Conservation (phyloP, 2,113 vertebrate species). For the Cyanocitta stelleri region DNA sequence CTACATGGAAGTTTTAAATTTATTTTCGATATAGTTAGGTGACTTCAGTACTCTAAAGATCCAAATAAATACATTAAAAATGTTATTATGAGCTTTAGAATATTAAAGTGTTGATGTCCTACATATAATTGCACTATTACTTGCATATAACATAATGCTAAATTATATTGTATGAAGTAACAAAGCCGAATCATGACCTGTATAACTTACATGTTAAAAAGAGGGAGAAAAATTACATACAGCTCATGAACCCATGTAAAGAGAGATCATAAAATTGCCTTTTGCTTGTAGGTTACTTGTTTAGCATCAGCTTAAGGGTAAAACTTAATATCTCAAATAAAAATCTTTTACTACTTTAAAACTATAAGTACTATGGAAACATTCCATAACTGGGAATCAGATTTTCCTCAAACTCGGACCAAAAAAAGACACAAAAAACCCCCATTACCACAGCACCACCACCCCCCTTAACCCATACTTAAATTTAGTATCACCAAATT, state of each 20-base stretch:
- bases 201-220: background rate
- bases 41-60: background rate
- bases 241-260: background rate
- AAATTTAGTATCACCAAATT: background rate
- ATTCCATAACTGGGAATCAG: background rate
- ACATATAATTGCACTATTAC: background rate
- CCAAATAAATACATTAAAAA: background rate
- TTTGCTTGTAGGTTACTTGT: background rate
- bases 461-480: background rate
- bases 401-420: background rate
- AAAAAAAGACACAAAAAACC: background rate
- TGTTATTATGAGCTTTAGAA: background rate
- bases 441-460: background rate
- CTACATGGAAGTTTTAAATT: background rate
- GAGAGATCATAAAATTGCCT: background rate
- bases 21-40: background rate
- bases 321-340: background rate
- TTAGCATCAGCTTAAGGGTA: background rate
- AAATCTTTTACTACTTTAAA: background rate
- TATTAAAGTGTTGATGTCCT: background rate
- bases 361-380: background rate
- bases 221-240: background rate
- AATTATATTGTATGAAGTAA: background rate
- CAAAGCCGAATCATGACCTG: background rate
- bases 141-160: background rate